These are phyloP conservation scores for Lasius platythorax DNA, from an alignment of 2,888 invertebrate genomes.

Conservation along the genomic window DNA sequence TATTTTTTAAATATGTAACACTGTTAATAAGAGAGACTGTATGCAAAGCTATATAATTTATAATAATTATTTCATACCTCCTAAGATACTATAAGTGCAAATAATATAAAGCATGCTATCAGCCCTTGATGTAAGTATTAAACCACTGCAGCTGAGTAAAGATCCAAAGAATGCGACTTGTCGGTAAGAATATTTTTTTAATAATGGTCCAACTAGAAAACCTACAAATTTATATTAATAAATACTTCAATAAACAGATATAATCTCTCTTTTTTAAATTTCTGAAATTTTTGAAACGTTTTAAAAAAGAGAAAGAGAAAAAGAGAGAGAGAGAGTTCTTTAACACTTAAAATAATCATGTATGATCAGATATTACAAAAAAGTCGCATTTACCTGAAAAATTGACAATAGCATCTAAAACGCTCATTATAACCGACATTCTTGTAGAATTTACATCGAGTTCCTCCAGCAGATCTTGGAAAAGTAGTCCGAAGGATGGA, in stretches of 20 bases:
- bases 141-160: slow-evolving; percentile 84
- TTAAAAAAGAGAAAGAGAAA: too few species aligned
- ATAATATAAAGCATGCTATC: slow-evolving; percentile 84
- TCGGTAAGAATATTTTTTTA: slow-evolving; percentile 85
- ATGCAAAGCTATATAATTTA: slow-evolving; percentile 2
- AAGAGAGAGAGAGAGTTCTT: too few species aligned
- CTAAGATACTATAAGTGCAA: slow-evolving; percentile 83
- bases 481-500: slow-evolving; percentile 93
- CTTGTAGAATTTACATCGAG: slow-evolving; percentile 92
- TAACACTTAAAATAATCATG: too few species aligned
- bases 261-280: slow-evolving; percentile 89
- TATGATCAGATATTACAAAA: background rate
- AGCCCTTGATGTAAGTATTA: slow-evolving; percentile 85
- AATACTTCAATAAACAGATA: slow-evolving; percentile 80
- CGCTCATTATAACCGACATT: slow-evolving; percentile 92
- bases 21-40: background rate
- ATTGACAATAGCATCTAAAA: slow-evolving; percentile 92
- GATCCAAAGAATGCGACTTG: slow-evolving; percentile 85
- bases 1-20: background rate
- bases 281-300: background rate
- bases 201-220: slow-evolving; percentile 85
- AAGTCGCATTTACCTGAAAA: slow-evolving; percentile 87
- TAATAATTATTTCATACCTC: slow-evolving; percentile 68
- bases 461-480: slow-evolving; percentile 90
- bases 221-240: slow-evolving; percentile 89